These are phyloP conservation scores for Melanerpes formicivorus DNA, from an alignment of 2,113 vertebrate genomes.

Conservation along the genomic window DNA sequence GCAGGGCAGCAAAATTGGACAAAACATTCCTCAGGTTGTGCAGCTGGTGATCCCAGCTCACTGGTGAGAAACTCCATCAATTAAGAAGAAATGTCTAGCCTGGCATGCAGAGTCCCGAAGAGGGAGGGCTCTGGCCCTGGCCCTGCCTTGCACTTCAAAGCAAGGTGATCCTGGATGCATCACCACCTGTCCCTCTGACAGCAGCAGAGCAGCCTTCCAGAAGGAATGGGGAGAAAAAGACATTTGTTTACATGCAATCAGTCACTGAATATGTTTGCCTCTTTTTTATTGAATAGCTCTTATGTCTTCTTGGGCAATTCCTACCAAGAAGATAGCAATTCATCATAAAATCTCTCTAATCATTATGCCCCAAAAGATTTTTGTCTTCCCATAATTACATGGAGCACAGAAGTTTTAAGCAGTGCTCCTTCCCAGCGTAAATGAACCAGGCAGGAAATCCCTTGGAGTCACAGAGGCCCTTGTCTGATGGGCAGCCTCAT, in stretches of 20 bases:
- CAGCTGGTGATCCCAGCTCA: fast-evolving
- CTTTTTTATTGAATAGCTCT: neutral
- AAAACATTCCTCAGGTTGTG: neutral
- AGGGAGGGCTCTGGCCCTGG: neutral
- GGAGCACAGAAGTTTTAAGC: neutral
- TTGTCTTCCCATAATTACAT: neutral
- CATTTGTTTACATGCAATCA: neutral
- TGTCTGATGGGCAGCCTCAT: neutral
- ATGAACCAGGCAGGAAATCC: neutral
- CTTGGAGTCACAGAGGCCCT: neutral
- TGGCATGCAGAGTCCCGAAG: neutral
- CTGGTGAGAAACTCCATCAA: neutral
- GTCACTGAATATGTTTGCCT: neutral
- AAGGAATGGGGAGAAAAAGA: neutral
- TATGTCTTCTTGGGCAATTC: neutral
- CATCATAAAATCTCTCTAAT: slow-evolving; percentile 21
- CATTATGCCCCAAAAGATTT: slow-evolving; percentile 2
- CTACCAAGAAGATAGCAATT: neutral
- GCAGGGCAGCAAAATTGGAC: neutral
- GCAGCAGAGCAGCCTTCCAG: neutral
- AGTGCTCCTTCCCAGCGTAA: neutral
- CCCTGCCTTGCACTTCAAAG: neutral
- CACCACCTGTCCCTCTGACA: neutral
- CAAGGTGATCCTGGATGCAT: neutral
- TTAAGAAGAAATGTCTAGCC: neutral